Evolutionary conservation across 1,140 invertebrate genomes (phyloP), one percentile per base, ranked within the genome.

Genomic region (Uloborus diversus): DNA sequence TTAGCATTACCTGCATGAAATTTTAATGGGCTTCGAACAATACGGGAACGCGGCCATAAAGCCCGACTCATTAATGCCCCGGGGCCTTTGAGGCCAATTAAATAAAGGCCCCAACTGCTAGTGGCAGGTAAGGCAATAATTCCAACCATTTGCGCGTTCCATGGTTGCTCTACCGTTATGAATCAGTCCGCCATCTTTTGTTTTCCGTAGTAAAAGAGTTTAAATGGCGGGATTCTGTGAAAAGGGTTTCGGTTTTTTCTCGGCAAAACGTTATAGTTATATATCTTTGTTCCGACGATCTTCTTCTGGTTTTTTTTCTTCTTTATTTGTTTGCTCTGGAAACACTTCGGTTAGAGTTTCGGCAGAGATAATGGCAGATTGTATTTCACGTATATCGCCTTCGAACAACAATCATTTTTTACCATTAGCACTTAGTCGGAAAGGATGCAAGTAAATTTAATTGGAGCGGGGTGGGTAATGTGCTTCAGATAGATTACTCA

Each of bases 1-100:
- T 78, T 65, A 78, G 73, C 73, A 78, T 65, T 61, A 27, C 20
- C 5, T n/a, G 62, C 62, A 66, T 78, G 73, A 78, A 78, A 78
- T 11, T 78, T 78, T 78, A 78, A 78, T 65, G 47, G 47, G 20
- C 61, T 17, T 2, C 61, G 73, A 78, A 78, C 73, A 78, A 78
- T 78, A 78, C 47, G 49, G 59, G 59, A 51, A 53, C 59, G 25
- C 42, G 7, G 47, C 71, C 71, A 51, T 75, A 75, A 75, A 75
- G 27, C 61, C 73, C 14, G 17, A 23, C 73, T 78, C 73, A 61
- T 78, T 78, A 78, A 78, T 66, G 62, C 37, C 73, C 5, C 49
- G 49, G 73, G 61, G 57, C 73, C 66, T 66, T 56, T 61, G 57
- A 62, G 62, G 61, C 73, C 65, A 78, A 65, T 78, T 65, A 78